Evolutionary conservation across 2,797 vertebrate genomes (phyloP).

Genomic region (Hoplostethus mediterraneus): DNA sequence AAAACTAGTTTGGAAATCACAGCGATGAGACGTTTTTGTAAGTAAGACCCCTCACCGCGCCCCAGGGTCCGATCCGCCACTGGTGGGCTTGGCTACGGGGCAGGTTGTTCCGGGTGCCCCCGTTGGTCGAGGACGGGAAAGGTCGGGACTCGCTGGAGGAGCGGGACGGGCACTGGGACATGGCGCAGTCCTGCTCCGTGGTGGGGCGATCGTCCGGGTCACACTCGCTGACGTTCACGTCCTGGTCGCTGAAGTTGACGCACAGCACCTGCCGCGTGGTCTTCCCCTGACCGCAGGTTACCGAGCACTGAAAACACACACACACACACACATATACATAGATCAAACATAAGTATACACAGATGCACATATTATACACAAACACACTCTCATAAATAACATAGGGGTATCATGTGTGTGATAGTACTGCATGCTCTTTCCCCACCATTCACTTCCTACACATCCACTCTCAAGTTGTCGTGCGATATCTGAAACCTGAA

Average conservation of each 20-base stretch:
- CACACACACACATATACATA: conserved; percentile 18
- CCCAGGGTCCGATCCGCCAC: conserved; percentile 98
- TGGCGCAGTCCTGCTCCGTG: conserved; percentile 93
- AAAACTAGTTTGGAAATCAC: neutral
- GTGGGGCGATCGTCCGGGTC: conserved; percentile 91
- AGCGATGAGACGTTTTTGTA: neutral
- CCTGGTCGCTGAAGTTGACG: conserved; percentile 92
- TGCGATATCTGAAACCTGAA: neutral
- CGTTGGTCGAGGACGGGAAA: conserved; percentile 73
- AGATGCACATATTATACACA: neutral
- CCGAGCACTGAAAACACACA: conserved; percentile 89
- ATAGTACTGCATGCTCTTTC: neutral
- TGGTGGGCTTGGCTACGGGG: conserved; percentile 88
- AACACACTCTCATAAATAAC: neutral
- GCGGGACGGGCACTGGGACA: conserved; percentile 91
- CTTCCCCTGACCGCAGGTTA: conserved; percentile 95
- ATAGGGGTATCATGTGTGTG: neutral
- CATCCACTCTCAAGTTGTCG: neutral
- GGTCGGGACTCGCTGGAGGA: conserved; percentile 83
- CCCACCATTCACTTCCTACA: neutral
- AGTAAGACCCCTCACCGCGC: conserved; percentile 89
- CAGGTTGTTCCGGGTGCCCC: conserved; percentile 81
- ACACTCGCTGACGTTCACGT: conserved; percentile 91
- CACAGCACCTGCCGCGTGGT: conserved; percentile 93
- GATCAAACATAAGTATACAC: neutral